A percentile compares a stretch with the other conserved stretches of the same genome.
These are phyloP conservation scores for Prochilodus magdalenae DNA, from an alignment of 2,113 vertebrate species.

Conservation along the genomic window DNA sequence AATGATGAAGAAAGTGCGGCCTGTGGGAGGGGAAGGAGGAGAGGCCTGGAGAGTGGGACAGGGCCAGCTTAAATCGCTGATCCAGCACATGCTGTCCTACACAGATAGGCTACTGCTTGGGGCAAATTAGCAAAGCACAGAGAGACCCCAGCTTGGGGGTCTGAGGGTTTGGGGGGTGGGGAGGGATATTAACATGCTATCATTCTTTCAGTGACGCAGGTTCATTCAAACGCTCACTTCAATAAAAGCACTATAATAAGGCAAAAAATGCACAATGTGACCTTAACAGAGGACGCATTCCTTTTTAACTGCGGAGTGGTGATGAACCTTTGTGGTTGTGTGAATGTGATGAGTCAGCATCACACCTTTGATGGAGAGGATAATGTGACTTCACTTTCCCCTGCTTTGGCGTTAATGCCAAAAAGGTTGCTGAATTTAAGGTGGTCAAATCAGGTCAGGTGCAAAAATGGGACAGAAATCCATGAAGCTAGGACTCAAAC, in stretches of 20 bases:
- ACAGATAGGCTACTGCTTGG: conserved; percentile 50
- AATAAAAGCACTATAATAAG: conserved; percentile 2
- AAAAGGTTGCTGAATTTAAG: neutral
- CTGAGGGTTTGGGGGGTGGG: neutral
- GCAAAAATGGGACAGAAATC: neutral
- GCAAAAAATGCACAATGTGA: neutral
- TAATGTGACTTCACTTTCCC: neutral
- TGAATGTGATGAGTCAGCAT: neutral
- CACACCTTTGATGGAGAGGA: neutral
- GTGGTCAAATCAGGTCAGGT: neutral
- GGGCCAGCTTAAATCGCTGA: conserved; percentile 57
- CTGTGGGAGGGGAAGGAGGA: neutral
- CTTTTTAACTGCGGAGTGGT: neutral
- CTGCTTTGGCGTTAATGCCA: neutral
- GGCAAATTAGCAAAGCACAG: conserved; percentile 48
- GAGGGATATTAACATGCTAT: conserved; percentile 1
- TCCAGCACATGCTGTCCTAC: conserved; percentile 55
- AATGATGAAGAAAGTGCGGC: conserved; percentile 30
- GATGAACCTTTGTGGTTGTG: neutral
- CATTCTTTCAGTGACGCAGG: neutral
- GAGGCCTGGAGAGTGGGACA: neutral
- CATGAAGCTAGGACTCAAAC: too few species aligned
- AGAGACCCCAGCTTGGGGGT: neutral
- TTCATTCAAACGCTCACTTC: conserved; percentile 28
- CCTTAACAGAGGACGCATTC: neutral